phyloP scores from a whole-genome alignment of 53 echinoderm and acorn worm species.

The Crossaster papposus region DNA sequence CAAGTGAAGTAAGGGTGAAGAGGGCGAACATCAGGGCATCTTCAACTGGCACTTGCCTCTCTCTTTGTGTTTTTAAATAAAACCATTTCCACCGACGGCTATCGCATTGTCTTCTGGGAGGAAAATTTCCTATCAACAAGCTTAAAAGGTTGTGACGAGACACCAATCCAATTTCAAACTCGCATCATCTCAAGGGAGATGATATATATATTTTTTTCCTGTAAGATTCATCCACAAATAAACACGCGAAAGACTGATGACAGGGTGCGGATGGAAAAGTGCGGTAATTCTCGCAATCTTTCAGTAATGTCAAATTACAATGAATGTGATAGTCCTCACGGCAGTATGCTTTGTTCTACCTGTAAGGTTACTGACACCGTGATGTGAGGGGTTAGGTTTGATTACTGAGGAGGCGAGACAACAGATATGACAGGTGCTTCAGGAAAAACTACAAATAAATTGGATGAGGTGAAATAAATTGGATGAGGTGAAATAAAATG shows the following conservation, averaged over 20 bases:
- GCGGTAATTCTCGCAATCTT: neutral
- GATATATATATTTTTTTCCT: neutral
- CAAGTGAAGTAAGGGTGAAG: slow-evolving; percentile 49
- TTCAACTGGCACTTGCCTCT: neutral
- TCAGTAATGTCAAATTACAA: slow-evolving; percentile 14
- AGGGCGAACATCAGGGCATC: slow-evolving; percentile 8
- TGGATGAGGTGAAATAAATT: neutral
- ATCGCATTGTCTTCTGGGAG: neutral
- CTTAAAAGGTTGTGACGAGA: neutral
- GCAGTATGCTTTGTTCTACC: neutral
- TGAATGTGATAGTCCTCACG: neutral
- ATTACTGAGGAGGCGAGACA: neutral
- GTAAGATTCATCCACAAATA: neutral
- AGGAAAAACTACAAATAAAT: neutral
- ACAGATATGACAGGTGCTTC: neutral
- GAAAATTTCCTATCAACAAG: neutral
- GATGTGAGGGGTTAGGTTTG: neutral
- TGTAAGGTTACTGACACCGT: neutral
- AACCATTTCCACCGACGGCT: slow-evolving; percentile 22
- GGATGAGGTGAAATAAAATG: too few species aligned
- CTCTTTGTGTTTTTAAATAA: neutral
- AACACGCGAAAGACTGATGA: slow-evolving; percentile 25
- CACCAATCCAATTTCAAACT: slow-evolving; percentile 21
- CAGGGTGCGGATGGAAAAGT: slow-evolving; percentile 30
- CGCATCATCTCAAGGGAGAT: slow-evolving; percentile 12